Conservation (phyloP, 2,797 vertebrate genomes). For the Parambassis ranga region DNA sequence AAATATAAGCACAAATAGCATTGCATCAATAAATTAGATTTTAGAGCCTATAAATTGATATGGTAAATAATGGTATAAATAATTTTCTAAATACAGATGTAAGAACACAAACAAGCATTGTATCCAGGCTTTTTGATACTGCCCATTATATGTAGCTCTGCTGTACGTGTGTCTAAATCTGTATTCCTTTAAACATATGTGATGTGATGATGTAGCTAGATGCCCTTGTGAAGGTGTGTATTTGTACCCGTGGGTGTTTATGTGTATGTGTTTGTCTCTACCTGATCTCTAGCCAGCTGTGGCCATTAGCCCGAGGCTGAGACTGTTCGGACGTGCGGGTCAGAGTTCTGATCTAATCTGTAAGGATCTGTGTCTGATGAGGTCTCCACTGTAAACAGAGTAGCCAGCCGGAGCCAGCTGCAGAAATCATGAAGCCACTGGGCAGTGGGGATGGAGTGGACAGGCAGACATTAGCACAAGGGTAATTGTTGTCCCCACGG, state of each 20-base stretch:
- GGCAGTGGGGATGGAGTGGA: constrained; percentile 41
- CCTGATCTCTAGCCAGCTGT: constrained; percentile 55
- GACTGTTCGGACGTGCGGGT: constrained; percentile 47
- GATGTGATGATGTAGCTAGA: neutral
- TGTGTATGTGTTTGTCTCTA: constrained; percentile 4
- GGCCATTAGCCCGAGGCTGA: constrained; percentile 55
- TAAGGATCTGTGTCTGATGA: constrained; percentile 64
- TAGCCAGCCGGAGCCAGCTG: constrained; percentile 39
- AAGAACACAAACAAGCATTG: neutral
- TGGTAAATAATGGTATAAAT: neutral
- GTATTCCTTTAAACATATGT: neutral
- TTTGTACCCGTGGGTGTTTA: neutral
- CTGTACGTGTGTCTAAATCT: neutral
- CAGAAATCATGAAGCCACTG: constrained; percentile 44
- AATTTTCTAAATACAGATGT: neutral
- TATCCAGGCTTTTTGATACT: neutral
- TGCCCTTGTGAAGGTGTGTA: constrained; percentile 6
- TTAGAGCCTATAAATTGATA: too few relatives aligned
- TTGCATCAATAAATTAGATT: too few relatives aligned
- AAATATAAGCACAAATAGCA: too few relatives aligned
- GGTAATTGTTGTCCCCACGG: constrained; percentile 69
- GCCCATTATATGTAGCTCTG: neutral
- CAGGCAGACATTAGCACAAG: constrained; percentile 67
- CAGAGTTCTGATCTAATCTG: constrained; percentile 66
- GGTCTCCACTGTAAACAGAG: constrained; percentile 63